Base-by-base conservation (phyloP, 2,797 vertebrate genomes). In the Sternotherus odoratus region DNA sequence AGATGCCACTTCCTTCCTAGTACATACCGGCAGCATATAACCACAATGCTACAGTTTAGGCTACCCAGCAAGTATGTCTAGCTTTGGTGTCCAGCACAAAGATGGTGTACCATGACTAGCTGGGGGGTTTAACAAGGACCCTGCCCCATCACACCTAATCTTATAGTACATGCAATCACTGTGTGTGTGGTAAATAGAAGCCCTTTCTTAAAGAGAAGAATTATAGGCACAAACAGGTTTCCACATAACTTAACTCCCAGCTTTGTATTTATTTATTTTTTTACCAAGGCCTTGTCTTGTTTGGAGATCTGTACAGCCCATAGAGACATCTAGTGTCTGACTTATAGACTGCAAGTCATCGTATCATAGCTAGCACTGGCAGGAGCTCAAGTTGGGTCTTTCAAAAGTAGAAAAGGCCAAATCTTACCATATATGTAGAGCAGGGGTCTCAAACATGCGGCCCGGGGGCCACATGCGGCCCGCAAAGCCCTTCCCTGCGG, bases 11-110 rank as follows among this genome's bases (percentile, higher is more conserved):
- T 28, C 23, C 33, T 82, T 87, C 83, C 39, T 84, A 36, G 75
- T 4, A 1, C 56, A 74, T 79, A 48, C 51, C 83, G 56, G 16
- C 46, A 36, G 17, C 28, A 30, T 33, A 79, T 83, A 90, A 39
- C 19, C 54, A 39, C 51, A 56, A 85, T 51, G 28, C 79, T 74
- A 24, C 46, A 77, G 39, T 90, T 33, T 43, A 23, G 80, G 56
- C 57, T 81, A 10, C 0, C 0, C 85, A 78, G 49, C n/a, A n/a
- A 8, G 2, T 0, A 0, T 57, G 57, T 82, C 66, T 88, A 49
- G 2, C 60, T n/a, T 88, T 54, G 54, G 63, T 94, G 19, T 87
- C n/a, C 60, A 78, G 33, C 86, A 63, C 69, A 75, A n/a, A 82
- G 77, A 84, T 72, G 50, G 8, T 84, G 56, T 53, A 78, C 75